Conservation (phyloP, 92 coral and sea anemone genomes). For the Phenganax marumi region DNA sequence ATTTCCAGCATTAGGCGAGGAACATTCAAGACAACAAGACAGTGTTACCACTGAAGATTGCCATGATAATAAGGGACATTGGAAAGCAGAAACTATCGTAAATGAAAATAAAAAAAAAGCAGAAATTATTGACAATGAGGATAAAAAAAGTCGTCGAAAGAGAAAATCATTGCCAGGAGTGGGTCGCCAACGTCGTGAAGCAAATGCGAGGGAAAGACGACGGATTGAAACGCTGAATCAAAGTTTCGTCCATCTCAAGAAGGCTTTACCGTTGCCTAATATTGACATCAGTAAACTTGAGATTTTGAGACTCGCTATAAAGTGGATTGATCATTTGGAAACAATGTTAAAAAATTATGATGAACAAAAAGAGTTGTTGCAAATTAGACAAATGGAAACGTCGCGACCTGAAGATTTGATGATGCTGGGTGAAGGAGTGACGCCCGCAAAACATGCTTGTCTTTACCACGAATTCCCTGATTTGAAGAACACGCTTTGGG, state of each 20-base stretch:
- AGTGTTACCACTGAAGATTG: background rate
- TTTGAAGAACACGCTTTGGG: conserved; percentile 30
- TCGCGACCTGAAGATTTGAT: conserved; percentile 26
- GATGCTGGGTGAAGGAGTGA: conserved; percentile 12
- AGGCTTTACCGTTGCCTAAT: conserved; percentile 58
- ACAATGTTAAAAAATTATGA: conserved; percentile 60
- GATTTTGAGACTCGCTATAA: conserved; percentile 73
- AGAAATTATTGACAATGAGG: background rate
- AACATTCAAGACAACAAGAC: background rate
- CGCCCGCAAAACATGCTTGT: conserved; percentile 33
- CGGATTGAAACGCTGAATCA: conserved; percentile 61
- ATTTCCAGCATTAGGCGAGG: conserved; percentile 19
- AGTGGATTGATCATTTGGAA: conserved; percentile 63
- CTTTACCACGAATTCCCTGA: conserved; percentile 26
- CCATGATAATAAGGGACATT: too few relatives aligned
- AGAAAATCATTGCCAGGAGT: conserved; percentile 60
- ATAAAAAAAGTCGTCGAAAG: conserved; percentile 21
- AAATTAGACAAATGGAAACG: conserved; percentile 29
- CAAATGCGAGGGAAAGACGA: conserved; percentile 78
- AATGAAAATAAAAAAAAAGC: background rate
- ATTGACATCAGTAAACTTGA: conserved; percentile 61
- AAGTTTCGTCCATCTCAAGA: conserved; percentile 59
- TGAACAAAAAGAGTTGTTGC: conserved; percentile 14
- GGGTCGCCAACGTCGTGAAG: conserved; percentile 71
- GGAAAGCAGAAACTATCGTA: background rate